Percentiles rank a stretch among this genome's conserved stretches.
Conservation (phyloP, 2,888 invertebrate species). For the Agrypnus murinus region DNA sequence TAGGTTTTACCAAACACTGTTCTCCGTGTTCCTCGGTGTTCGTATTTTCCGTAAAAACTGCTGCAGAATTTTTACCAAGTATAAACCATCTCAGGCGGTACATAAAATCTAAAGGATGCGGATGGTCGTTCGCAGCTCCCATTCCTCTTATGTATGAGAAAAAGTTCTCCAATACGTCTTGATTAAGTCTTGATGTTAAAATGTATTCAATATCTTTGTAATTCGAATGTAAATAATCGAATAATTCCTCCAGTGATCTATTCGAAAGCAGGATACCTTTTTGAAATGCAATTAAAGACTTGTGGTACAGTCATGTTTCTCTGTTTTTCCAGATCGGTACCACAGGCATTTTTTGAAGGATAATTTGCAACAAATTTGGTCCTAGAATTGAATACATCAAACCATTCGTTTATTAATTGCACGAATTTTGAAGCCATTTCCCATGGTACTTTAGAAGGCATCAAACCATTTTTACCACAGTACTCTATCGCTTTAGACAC, state of each 20-base stretch:
- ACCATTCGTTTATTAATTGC: neutral
- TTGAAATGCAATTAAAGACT: constrained; percentile 4
- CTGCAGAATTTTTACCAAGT: too few species aligned
- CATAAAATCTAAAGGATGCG: neutral
- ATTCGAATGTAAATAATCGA: neutral
- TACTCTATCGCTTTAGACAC: constrained; percentile 1
- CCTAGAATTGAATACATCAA: constrained; percentile 1
- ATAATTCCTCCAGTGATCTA: neutral
- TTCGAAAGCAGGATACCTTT: constrained; percentile 2
- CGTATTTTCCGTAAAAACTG: too few species aligned
- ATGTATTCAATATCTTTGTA: neutral
- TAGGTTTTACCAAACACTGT: constrained; percentile 19
- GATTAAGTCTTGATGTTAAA: too few species aligned
- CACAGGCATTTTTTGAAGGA: neutral
- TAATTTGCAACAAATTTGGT: neutral
- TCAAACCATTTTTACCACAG: neutral
- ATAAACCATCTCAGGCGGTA: constrained; percentile 27
- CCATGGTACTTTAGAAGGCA: neutral
- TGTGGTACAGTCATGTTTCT: neutral
- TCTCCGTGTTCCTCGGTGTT: constrained; percentile 27
- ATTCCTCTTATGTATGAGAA: too few species aligned
- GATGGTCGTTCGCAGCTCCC: too few species aligned
- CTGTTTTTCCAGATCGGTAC: neutral
- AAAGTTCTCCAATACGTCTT: constrained; percentile 5
- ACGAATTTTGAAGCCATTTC: neutral